Evolutionary conservation across 1,140 invertebrate genomes (phyloP).

Genomic region (Ceratina australensis): DNA sequence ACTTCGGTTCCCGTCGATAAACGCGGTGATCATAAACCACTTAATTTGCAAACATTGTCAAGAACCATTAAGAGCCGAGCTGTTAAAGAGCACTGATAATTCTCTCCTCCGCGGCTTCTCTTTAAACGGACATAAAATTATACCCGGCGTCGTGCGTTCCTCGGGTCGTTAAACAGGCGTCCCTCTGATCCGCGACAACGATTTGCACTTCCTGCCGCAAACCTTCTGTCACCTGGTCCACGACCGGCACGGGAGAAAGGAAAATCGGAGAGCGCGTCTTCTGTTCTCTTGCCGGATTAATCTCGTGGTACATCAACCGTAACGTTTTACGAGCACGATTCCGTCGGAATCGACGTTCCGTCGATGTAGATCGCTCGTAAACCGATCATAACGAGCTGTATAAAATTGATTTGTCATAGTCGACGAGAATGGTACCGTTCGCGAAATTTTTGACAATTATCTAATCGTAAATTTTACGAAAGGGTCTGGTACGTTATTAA

Average conservation of each 20-base stretch:
- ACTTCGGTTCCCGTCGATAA: not conserved
- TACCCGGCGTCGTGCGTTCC: not conserved
- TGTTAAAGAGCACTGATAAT: not conserved
- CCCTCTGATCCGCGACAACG: not conserved
- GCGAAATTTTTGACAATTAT: slow-evolving; percentile 21
- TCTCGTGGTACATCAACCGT: slow-evolving; percentile 48
- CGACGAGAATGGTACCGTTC: slow-evolving; percentile 11
- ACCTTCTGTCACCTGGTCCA: not conserved
- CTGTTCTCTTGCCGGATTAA: slow-evolving; percentile 52
- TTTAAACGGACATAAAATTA: slow-evolving; percentile 10
- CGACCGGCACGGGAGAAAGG: not conserved
- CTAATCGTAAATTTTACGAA: slow-evolving; percentile 31
- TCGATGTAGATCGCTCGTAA: slow-evolving; percentile 44
- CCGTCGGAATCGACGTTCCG: slow-evolving; percentile 19
- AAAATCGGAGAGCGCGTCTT: not conserved
- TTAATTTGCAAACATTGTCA: not conserved
- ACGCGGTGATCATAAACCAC: not conserved
- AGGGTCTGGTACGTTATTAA: too few species aligned
- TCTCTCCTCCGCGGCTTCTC: not conserved
- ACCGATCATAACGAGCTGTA: slow-evolving; percentile 66
- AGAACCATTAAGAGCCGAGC: not conserved
- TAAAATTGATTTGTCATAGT: slow-evolving; percentile 67
- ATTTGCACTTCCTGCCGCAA: not conserved
- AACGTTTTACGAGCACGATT: slow-evolving; percentile 56
- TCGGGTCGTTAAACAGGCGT: slow-evolving; percentile 1